A percentile compares a stretch with the other conserved stretches of the same genome.
phyloP scores from a whole-genome alignment of 2,888 invertebrate species.

The Crepidodera aurea region DNA sequence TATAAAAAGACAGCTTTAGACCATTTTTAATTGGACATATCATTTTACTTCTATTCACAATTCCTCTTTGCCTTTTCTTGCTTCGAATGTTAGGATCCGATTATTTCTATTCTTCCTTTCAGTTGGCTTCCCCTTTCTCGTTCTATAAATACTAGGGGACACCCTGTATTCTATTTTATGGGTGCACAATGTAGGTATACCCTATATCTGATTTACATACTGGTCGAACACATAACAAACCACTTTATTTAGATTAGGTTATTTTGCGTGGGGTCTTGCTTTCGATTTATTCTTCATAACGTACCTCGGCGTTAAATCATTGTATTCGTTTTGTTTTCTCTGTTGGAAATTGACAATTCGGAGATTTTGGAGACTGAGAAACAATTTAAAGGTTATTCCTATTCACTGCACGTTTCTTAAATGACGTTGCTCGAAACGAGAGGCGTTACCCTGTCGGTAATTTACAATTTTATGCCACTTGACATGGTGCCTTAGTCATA shows the following conservation, averaged over 20 bases:
- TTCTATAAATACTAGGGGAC: too few species aligned
- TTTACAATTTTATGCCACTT: background rate
- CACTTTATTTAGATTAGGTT: constrained; percentile 44
- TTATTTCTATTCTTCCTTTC: too few species aligned
- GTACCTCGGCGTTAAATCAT: constrained; percentile 36
- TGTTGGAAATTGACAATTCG: background rate
- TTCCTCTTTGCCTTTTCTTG: too few species aligned
- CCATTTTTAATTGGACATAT: too few species aligned
- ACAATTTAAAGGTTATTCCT: background rate
- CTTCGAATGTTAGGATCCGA: too few species aligned
- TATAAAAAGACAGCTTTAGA: too few species aligned
- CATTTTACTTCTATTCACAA: too few species aligned
- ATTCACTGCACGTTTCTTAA: background rate
- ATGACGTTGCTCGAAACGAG: too few species aligned
- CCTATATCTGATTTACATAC: constrained; percentile 49
- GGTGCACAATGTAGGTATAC: constrained; percentile 41
- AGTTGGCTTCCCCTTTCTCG: too few species aligned
- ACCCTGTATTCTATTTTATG: constrained; percentile 41
- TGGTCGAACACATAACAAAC: constrained; percentile 46
- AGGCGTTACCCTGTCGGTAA: background rate
- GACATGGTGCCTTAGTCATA: too few species aligned
- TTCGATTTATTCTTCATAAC: constrained; percentile 35
- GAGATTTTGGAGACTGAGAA: background rate
- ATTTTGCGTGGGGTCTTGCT: constrained; percentile 44
- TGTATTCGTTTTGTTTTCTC: constrained; percentile 12